These are phyloP conservation scores for Omphaloscelis lunosa DNA, from an alignment of 2,888 invertebrate genomes.

Conservation along the genomic window DNA sequence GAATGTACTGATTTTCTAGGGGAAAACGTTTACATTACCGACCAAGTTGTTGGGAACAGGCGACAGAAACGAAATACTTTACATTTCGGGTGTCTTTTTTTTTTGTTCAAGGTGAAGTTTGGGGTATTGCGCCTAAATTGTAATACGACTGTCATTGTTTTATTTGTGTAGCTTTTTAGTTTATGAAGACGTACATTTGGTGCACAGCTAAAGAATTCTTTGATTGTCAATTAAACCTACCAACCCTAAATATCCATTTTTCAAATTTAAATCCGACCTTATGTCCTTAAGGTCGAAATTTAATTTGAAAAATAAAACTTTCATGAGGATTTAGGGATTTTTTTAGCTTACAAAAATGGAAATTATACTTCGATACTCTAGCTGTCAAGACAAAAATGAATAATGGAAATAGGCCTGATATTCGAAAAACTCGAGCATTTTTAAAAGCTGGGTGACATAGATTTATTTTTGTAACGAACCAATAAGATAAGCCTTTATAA, in stretches of 20 bases:
- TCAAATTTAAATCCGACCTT: background rate
- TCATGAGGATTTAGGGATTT: no score
- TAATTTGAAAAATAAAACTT: background rate
- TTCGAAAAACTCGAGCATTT: background rate
- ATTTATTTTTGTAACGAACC: background rate
- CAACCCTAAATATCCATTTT: background rate
- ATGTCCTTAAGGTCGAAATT: background rate
- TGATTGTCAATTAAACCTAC: background rate
- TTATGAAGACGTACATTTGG: background rate
- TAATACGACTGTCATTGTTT: constrained; percentile 15
- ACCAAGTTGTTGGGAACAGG: constrained; percentile 51
- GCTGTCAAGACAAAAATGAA: background rate
- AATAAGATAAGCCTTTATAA: background rate
- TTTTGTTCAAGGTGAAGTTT: constrained; percentile 17
- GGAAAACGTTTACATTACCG: constrained; percentile 64
- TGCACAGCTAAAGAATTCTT: background rate
- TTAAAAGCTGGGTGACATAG: no score
- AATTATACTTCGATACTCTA: background rate
- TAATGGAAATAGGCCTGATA: background rate
- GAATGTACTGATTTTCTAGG: constrained; percentile 86
- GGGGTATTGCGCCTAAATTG: constrained; percentile 22
- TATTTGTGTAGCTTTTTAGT: background rate
- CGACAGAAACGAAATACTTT: constrained; percentile 71
- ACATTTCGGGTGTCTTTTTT: constrained; percentile 64
- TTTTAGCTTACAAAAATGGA: background rate